phyloP scores from a whole-genome alignment of 2,888 invertebrate genomes.

The Troglohyphantes excavatus region DNA sequence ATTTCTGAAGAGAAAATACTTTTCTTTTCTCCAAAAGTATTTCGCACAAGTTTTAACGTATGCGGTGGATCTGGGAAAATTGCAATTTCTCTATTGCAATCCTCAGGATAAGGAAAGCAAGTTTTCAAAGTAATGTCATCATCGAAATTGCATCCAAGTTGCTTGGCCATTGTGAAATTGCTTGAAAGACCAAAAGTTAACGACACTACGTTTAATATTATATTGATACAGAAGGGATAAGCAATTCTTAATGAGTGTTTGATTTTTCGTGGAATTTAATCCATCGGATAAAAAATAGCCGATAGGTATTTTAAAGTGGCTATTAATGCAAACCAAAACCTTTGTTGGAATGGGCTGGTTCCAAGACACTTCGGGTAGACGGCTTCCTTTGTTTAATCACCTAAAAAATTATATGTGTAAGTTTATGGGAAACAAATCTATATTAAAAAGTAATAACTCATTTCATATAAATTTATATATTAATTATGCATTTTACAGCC shows the following conservation, averaged over 20 bases:
- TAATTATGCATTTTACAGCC: no score
- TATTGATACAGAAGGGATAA: neutral
- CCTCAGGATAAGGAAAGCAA: neutral
- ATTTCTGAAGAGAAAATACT: neutral
- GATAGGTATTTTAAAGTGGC: no score
- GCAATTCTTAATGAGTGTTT: neutral
- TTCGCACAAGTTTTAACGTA: conserved; percentile 14
- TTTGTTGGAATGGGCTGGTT: no score
- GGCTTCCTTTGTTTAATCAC: no score
- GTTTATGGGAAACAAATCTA: no score
- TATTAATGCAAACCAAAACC: no score
- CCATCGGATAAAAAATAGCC: no score
- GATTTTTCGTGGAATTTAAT: no score
- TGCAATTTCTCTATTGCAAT: neutral
- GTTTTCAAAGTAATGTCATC: neutral
- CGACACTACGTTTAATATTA: neutral
- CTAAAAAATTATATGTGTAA: no score
- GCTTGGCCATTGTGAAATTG: neutral
- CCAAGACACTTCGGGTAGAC: no score
- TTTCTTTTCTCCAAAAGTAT: neutral
- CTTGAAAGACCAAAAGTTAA: neutral
- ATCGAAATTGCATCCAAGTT: neutral
- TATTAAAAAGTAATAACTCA: no score
- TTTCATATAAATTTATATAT: no score
- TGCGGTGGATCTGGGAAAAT: conserved; percentile 6